phyloP scores from a whole-genome alignment of 2,888 invertebrate genomes.

The Chrysolina haemoptera region DNA sequence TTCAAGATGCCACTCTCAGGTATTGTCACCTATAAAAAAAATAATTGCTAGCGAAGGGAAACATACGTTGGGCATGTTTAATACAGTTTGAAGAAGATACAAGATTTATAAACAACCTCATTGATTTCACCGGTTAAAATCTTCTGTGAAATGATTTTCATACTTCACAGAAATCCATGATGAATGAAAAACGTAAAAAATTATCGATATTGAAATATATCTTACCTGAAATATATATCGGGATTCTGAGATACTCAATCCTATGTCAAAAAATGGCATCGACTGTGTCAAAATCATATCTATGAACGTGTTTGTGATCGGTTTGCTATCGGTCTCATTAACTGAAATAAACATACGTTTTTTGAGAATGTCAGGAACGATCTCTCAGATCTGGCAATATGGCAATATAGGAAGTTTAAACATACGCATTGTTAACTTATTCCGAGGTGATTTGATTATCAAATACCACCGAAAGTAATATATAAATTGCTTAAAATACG shows the following conservation, averaged over 20 bases:
- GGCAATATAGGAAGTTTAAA: too few species aligned
- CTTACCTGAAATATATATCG: conserved; percentile 35
- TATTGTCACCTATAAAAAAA: conserved; percentile 30
- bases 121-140: too few species aligned
- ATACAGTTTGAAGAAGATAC: too few species aligned
- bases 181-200: neutral
- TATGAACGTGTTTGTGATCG: conserved; percentile 18
- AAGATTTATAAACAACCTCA: too few species aligned
- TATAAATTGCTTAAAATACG: too few species aligned
- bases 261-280: conserved; percentile 40
- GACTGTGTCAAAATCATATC: conserved; percentile 32
- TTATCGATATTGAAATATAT: neutral
- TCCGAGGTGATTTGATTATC: too few species aligned
- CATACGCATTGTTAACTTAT: too few species aligned
- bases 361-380: neutral
- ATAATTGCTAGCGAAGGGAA: neutral
- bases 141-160: too few species aligned
- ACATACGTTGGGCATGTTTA: neutral
- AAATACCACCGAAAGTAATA: too few species aligned
- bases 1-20: conserved; percentile 30
- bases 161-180: neutral
- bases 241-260: conserved; percentile 29
- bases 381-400: neutral
- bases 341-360: conserved; percentile 21
- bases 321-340: conserved; percentile 1